Conservation (phyloP, 2,888 invertebrate genomes). For the Torymus texanus region DNA sequence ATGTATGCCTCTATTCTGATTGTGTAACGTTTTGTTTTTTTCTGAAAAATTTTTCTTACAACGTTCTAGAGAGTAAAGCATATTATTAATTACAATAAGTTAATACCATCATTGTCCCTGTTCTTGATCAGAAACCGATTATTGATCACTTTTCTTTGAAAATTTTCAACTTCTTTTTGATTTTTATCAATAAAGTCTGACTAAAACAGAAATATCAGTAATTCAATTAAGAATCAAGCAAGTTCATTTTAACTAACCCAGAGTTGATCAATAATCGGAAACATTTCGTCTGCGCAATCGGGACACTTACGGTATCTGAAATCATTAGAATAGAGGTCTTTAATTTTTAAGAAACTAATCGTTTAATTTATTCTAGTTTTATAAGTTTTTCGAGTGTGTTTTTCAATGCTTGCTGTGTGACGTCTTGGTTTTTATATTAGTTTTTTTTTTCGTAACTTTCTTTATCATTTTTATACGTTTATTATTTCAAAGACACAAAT, state of each 20-base stretch:
- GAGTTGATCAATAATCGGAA: too few species aligned
- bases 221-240: background rate
- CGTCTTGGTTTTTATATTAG: conserved; percentile 56
- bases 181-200: too few species aligned
- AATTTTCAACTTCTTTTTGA: too few species aligned
- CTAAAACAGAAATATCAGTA: background rate
- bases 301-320: background rate
- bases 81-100: too few species aligned
- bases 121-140: too few species aligned
- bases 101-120: too few species aligned
- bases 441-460: conserved; percentile 48
- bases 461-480: conserved; percentile 51
- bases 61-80: too few species aligned
- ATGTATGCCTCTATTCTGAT: conserved; percentile 27
- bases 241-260: too few species aligned
- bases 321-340: conserved; percentile 20
- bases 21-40: background rate
- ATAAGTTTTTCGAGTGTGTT: conserved; percentile 60
- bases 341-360: conserved; percentile 30
- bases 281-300: too few species aligned
- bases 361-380: conserved; percentile 53
- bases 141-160: too few species aligned
- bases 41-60: too few species aligned
- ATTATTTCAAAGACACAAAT: conserved; percentile 37
- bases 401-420: conserved; percentile 56